Conservation (phyloP, 2,113 vertebrate species). For the Callopanchax toddi region DNA sequence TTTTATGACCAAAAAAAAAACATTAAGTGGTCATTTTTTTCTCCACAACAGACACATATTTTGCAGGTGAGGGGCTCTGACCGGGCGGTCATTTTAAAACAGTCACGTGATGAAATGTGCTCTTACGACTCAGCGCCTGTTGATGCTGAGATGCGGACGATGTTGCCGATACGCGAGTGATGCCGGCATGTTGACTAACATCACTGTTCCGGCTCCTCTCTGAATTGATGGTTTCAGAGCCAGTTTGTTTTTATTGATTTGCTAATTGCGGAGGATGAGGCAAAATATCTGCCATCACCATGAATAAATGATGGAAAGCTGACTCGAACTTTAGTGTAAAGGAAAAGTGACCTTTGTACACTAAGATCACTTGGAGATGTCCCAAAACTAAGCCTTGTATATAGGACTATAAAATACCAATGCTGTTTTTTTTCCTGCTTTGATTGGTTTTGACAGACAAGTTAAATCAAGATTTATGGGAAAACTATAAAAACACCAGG, state of each 20-base stretch:
- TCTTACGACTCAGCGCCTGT: constrained; percentile 30
- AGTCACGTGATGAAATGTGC: constrained; percentile 37
- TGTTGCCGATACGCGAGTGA: constrained; percentile 54
- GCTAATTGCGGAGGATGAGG: constrained; percentile 74
- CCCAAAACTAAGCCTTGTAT: neutral
- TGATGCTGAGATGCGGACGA: constrained; percentile 60
- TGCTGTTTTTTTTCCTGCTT: neutral
- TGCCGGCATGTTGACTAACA: constrained; percentile 71
- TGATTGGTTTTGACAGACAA: constrained; percentile 8
- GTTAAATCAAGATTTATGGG: constrained; percentile 8
- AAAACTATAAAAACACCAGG: constrained; percentile 8
- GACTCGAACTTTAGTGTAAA: constrained; percentile 57
- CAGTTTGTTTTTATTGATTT: constrained; percentile 75
- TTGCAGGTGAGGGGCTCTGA: constrained; percentile 34
- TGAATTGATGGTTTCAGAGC: constrained; percentile 71
- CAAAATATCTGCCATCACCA: constrained; percentile 64
- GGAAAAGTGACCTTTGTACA: constrained; percentile 32
- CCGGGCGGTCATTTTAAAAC: constrained; percentile 48
- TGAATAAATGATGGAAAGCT: constrained; percentile 77
- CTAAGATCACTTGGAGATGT: neutral
- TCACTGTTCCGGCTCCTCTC: constrained; percentile 43
- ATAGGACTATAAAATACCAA: constrained; percentile 1
- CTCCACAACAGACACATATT: constrained; percentile 10
- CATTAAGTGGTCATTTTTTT: constrained; percentile 13
- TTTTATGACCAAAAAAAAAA: constrained; percentile 20